Evolutionary conservation across 1,140 invertebrate genomes (phyloP), one percentile per base, ranked within the genome.

Genomic region (Caenorhabditis brenneri): DNA sequence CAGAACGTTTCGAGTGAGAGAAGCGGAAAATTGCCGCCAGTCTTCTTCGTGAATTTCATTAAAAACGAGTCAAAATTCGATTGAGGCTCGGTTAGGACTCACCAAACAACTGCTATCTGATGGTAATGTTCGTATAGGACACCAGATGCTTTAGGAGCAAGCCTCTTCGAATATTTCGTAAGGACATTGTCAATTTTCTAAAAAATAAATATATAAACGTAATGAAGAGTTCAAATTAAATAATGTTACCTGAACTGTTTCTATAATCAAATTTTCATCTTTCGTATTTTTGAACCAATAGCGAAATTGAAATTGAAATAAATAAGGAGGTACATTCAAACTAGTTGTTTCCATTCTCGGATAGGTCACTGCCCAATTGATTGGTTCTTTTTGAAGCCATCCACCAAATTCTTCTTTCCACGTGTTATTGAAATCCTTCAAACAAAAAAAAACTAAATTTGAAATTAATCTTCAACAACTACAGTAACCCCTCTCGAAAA

Each of bases 41-140:
- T 5, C n/a, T 27, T 5, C n/a, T 27, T 74, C 24, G 33, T 22
- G 42, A 74, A 74, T 74, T 24, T 15, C 42, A 42, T 74, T 74
- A 42, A 74, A 74, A 74, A 74, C 9, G 36, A 74, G 53, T 27
- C 33, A 7, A 39, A 74, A 74, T 42, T 42, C 19, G 15, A 42
- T 74, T 74, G 16, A n/a, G 36, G 15, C 22, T 24, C 12, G 9
- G 9, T 19, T n/a, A 33, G 42, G 22, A 74, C 65, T 74, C n/a
- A 74, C 65, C 65, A 74, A 36, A 74, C 36, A 24, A 46, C 65
- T 42, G 33, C 65, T 1, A n/a, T 74, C 15, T 24, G 36, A 74
- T 74, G 65, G n/a, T 74, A 74, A 74, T 74, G 36, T n/a, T 74
- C 65, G 65, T 74, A 74, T 33, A 74, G 65, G 22, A 74, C 36